Evolutionary conservation across 2,113 vertebrate species (phyloP).

Genomic region (Etheostoma cragini): DNA sequence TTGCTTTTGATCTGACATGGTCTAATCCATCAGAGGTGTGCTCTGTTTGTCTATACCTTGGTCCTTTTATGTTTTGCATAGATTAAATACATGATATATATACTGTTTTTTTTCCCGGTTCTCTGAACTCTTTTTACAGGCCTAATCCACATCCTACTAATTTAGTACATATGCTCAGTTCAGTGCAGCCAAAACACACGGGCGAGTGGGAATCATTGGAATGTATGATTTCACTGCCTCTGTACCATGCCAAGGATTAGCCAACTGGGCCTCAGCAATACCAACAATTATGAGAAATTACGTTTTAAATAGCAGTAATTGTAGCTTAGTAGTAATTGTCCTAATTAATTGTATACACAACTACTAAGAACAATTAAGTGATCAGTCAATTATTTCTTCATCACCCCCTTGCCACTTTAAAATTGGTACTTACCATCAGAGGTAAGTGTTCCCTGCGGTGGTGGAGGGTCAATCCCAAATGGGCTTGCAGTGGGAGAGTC

Average conservation of each 20-base stretch:
- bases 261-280: constrained; percentile 48
- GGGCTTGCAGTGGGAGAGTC: constrained; percentile 83
- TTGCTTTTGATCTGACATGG: constrained; percentile 16
- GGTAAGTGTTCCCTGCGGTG: constrained; percentile 91
- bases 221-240: constrained; percentile 74
- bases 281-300: constrained; percentile 40
- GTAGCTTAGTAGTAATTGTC: not conserved
- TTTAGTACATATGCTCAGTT: constrained; percentile 60
- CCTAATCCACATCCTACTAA: constrained; percentile 43
- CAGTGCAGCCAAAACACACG: constrained; percentile 44
- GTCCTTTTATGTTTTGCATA: not conserved
- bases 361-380: not conserved
- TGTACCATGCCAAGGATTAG: constrained; percentile 63
- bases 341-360: not conserved
- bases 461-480: constrained; percentile 84
- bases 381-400: not conserved
- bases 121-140: constrained; percentile 19
- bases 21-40: not conserved
- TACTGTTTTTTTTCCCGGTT: not conserved
- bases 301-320: constrained; percentile 10
- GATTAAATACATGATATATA: not conserved
- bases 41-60: not conserved
- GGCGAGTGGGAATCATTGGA: constrained; percentile 62
- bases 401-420: not conserved
- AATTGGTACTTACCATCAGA: constrained; percentile 87